A percentile compares a stretch with the other conserved stretches of the same genome.
phyloP scores from a whole-genome alignment of 2,113 vertebrate species.

The Pomatorhinus ruficollis region DNA sequence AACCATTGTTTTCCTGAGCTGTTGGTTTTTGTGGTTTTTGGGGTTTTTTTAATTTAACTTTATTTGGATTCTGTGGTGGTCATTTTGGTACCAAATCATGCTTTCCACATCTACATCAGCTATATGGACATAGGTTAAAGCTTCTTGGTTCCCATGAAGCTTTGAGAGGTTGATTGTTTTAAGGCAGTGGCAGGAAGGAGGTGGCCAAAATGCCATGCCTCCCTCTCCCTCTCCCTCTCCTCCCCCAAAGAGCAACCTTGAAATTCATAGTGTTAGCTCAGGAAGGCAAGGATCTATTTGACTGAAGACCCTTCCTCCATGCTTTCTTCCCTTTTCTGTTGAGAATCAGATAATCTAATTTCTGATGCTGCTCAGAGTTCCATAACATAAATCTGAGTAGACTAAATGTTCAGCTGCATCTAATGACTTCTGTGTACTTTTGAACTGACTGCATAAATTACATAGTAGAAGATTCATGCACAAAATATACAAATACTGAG shows the following conservation, averaged over 20 bases:
- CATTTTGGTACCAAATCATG: neutral
- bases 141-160: neutral
- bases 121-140: neutral
- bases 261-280: neutral
- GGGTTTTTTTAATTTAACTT: neutral
- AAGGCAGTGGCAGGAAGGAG: neutral
- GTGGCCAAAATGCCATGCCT: neutral
- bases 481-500: conserved; percentile 29
- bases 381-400: neutral
- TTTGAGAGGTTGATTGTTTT: neutral
- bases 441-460: conserved; percentile 49
- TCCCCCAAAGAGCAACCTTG: neutral
- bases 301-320: neutral
- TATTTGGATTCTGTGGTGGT: neutral
- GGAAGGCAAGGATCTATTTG: neutral
- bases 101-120: neutral
- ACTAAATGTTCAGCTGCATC: conserved; percentile 19
- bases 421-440: conserved; percentile 38
- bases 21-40: neutral
- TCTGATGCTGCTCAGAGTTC: conserved; percentile 11
- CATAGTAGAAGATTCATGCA: neutral
- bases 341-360: neutral
- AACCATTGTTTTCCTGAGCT: neutral
- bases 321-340: neutral
- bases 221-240: too few relatives aligned